Conservation (phyloP, 2,797 vertebrate genomes). For the Coreius guichenoti region DNA sequence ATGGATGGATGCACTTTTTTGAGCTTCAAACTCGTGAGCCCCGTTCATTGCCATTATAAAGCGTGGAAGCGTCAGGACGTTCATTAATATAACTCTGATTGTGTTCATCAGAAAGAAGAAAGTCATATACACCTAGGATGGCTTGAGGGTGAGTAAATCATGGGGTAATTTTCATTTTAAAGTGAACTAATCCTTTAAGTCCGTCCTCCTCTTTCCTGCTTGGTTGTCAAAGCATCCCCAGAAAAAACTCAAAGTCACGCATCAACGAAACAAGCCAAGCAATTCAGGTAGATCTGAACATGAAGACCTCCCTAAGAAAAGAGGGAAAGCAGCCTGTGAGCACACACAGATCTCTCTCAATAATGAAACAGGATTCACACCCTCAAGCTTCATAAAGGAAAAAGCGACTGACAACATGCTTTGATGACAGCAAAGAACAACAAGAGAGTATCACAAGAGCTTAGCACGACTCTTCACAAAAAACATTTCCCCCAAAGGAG, state of each 20-base stretch:
- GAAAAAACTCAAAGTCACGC: constrained; percentile 23
- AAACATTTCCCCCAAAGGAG: constrained; percentile 33
- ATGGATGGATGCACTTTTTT: too few species aligned
- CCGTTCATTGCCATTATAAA: too few species aligned
- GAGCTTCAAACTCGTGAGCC: too few species aligned
- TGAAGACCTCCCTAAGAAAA: constrained; percentile 7
- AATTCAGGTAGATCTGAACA: constrained; percentile 31
- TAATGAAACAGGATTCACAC: constrained; percentile 23
- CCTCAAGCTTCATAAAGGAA: constrained; percentile 34
- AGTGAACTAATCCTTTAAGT: constrained; percentile 9
- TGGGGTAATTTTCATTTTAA: too few species aligned
- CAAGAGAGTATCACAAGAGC: constrained; percentile 34
- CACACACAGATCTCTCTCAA: constrained; percentile 12
- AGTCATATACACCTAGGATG: too few species aligned
- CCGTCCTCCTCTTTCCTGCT: constrained; percentile 12
- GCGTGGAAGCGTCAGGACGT: too few species aligned
- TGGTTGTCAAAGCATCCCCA: constrained; percentile 29
- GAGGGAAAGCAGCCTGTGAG: not conserved
- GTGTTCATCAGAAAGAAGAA: too few species aligned
- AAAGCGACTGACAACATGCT: constrained; percentile 24
- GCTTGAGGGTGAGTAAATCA: too few species aligned
- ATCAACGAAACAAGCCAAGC: constrained; percentile 24
- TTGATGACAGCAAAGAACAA: constrained; percentile 33
- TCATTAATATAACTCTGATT: too few species aligned
- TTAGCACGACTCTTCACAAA: constrained; percentile 33